These are phyloP conservation scores for Ennomos fuscantarius DNA, from an alignment of 2,888 invertebrate genomes.

Conservation along the genomic window DNA sequence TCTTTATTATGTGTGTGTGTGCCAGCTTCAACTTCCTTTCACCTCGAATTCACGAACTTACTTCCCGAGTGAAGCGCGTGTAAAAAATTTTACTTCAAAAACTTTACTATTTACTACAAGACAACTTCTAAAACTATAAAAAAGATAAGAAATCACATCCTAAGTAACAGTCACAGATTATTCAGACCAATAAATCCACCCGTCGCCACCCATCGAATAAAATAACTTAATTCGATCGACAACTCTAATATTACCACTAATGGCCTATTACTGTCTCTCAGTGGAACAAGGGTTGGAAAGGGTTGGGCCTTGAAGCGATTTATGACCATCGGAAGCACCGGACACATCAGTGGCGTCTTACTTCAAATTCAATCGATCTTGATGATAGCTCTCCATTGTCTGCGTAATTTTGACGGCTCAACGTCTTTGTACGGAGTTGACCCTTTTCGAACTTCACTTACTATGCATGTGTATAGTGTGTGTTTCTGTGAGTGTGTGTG, in stretches of 20 bases:
- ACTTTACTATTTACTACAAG: no score
- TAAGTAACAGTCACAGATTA: neutral
- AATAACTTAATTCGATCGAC: slow-evolving; percentile 47
- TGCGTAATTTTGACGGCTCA: slow-evolving; percentile 2
- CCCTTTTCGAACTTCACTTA: slow-evolving; percentile 1
- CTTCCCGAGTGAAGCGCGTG: no score
- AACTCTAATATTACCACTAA: slow-evolving; percentile 46
- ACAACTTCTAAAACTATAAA: no score
- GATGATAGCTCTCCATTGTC: slow-evolving; percentile 15
- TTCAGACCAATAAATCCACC: neutral
- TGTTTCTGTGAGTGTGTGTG: no score
- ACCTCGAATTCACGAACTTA: no score
- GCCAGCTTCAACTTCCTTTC: no score
- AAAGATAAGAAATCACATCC: no score
- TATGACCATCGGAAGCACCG: slow-evolving; percentile 36
- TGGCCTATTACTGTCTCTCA: slow-evolving; percentile 51
- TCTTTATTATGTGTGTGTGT: no score
- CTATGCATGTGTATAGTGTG: no score
- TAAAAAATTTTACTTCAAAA: no score
- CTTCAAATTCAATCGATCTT: slow-evolving; percentile 26
- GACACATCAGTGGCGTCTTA: slow-evolving; percentile 22
- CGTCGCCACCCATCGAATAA: slow-evolving; percentile 36
- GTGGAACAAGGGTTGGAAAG: slow-evolving; percentile 50
- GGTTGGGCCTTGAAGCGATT: slow-evolving; percentile 37
- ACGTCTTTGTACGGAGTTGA: neutral